phyloP scores from a whole-genome alignment of 2,797 vertebrate genomes.

The Decapterus maruadsi region DNA sequence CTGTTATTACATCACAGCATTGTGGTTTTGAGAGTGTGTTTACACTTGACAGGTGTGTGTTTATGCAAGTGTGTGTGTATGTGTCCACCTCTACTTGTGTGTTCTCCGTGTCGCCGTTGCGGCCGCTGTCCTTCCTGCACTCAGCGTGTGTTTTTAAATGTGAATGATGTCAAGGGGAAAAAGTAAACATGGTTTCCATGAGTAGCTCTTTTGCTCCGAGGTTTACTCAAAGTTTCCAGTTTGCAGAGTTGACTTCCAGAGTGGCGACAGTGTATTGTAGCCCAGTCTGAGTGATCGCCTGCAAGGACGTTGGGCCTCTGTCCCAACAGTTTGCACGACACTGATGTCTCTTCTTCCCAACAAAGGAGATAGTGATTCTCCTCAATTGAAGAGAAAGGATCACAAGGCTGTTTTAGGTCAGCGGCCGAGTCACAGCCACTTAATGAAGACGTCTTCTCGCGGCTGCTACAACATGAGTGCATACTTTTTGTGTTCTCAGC shows the following conservation, averaged over 20 bases:
- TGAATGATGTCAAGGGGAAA: constrained; percentile 61
- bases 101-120: constrained; percentile 5
- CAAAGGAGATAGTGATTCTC: constrained; percentile 5
- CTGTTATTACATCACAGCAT: background rate
- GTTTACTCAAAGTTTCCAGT: constrained; percentile 62
- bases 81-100: constrained; percentile 6
- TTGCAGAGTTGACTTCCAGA: constrained; percentile 48
- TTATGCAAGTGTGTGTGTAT: constrained; percentile 6
- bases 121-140: background rate
- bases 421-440: background rate
- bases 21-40: constrained; percentile 13
- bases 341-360: constrained; percentile 4
- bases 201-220: constrained; percentile 70
- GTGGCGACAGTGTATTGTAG: constrained; percentile 30
- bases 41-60: constrained; percentile 5
- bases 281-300: constrained; percentile 17
- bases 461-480: constrained; percentile 17
- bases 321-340: constrained; percentile 17
- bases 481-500: constrained; percentile 33
- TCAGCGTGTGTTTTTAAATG: background rate
- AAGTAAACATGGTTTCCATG: constrained; percentile 63
- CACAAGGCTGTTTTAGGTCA: background rate
- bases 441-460: constrained; percentile 31
- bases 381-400: constrained; percentile 7
- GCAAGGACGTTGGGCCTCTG: constrained; percentile 29